phyloP scores from a whole-genome alignment of 1,140 invertebrate species.

The Aphidius ervi region DNA sequence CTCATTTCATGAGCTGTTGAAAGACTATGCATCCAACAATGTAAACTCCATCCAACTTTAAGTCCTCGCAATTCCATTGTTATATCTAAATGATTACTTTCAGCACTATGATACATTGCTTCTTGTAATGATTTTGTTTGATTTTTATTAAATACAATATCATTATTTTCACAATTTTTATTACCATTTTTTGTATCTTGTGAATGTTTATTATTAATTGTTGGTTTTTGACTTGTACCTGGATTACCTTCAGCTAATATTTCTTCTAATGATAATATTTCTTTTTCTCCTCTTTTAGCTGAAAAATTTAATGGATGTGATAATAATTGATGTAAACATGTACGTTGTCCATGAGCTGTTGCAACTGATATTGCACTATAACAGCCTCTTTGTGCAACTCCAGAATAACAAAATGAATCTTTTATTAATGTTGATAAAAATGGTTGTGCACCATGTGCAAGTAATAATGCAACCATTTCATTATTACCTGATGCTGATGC shows the following conservation, averaged over 20 bases:
- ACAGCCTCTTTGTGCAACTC: slow-evolving; percentile 76
- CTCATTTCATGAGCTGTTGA: slow-evolving; percentile 78
- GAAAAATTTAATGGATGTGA: slow-evolving; percentile 67
- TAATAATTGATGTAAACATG: slow-evolving; percentile 72
- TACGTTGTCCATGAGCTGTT: slow-evolving; percentile 76
- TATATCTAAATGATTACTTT: slow-evolving; percentile 85
- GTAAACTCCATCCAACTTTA: slow-evolving; percentile 83
- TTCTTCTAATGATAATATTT: slow-evolving; percentile 83
- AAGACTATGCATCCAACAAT: slow-evolving; percentile 88
- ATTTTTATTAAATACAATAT: slow-evolving; percentile 69
- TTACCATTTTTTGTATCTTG: slow-evolving; percentile 45
- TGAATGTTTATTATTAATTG: slow-evolving; percentile 31
- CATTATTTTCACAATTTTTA: slow-evolving; percentile 39
- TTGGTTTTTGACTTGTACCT: slow-evolving; percentile 35
- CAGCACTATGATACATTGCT: slow-evolving; percentile 88
- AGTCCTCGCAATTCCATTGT: slow-evolving; percentile 78
- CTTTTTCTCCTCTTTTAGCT: slow-evolving; percentile 61
- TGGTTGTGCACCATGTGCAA: slow-evolving; percentile 80
- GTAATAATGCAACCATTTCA: slow-evolving; percentile 73
- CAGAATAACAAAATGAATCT: slow-evolving; percentile 79
- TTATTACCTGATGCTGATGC: slow-evolving; percentile 76
- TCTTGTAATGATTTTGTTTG: slow-evolving; percentile 83
- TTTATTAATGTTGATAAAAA: slow-evolving; percentile 80
- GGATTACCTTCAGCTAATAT: slow-evolving; percentile 77
- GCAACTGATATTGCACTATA: slow-evolving; percentile 84